phyloP scores from a whole-genome alignment of 1,140 invertebrate genomes.

The Macrotrachela quadricornifera region DNA sequence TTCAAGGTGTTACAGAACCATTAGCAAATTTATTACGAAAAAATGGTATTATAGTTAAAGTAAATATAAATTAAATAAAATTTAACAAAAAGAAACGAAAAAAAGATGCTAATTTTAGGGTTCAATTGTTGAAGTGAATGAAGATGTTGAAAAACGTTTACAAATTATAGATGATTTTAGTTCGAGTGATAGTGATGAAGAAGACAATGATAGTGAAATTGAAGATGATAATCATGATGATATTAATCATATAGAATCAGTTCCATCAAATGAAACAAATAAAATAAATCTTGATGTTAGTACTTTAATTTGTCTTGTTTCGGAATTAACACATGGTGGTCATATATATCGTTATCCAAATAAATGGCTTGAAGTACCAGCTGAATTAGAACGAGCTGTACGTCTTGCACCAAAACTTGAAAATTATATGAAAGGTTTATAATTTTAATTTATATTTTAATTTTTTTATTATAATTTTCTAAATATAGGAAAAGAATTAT shows the following conservation, averaged over 20 bases:
- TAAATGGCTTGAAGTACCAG: neutral
- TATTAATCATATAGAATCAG: no score
- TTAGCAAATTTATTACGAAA: neutral
- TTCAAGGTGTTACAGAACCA: neutral
- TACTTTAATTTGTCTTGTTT: neutral
- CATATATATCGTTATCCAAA: neutral
- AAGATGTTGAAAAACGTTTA: no score
- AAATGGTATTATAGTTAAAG: no score
- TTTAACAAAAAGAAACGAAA: no score
- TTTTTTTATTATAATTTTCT: neutral
- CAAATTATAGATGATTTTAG: no score
- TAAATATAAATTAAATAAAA: no score
- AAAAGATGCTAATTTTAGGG: no score
- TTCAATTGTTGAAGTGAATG: no score
- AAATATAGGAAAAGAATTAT: conserved; percentile 41
- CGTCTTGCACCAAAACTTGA: neutral
- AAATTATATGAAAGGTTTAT: neutral
- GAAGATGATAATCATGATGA: no score
- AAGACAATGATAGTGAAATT: no score
- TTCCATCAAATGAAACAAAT: no score
- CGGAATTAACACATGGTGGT: neutral
- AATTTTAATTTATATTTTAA: neutral
- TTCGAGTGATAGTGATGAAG: no score
- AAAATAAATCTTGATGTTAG: neutral
- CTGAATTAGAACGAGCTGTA: neutral